A percentile compares a stretch with the other conserved stretches of the same genome.
These are phyloP conservation scores for Cottus gobio DNA, from an alignment of 2,113 vertebrate species.

Conservation along the genomic window DNA sequence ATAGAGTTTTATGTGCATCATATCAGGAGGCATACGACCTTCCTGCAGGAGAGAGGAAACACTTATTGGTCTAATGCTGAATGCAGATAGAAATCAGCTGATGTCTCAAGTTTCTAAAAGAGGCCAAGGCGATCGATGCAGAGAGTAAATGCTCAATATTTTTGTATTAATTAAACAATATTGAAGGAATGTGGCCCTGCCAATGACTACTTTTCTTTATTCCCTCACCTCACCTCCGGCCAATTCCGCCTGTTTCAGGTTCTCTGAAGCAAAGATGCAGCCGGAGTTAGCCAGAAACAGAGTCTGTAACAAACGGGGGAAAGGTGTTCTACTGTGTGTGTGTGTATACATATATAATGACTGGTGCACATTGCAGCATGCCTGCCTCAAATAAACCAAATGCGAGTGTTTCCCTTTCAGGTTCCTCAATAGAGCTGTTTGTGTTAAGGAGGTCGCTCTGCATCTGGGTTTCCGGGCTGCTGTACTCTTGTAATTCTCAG, in stretches of 20 bases:
- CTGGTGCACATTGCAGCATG: background rate
- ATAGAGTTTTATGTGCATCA: background rate
- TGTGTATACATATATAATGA: too few species aligned
- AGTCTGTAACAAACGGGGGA: background rate
- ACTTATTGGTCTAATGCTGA: background rate
- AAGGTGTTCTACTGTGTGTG: too few species aligned
- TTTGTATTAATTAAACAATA: background rate
- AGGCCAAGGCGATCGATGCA: background rate
- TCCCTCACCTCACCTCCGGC: background rate
- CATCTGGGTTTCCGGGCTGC: conserved; percentile 6
- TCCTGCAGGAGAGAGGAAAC: conserved; percentile 25
- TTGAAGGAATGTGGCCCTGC: background rate
- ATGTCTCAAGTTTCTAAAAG: conserved; percentile 7
- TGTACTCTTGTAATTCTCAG: conserved; percentile 6
- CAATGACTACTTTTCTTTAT: background rate
- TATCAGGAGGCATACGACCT: conserved; percentile 5
- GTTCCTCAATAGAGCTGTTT: background rate
- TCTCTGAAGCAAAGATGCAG: background rate
- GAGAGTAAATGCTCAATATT: background rate
- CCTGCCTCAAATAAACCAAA: background rate
- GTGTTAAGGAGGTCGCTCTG: background rate
- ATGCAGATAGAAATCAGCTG: background rate
- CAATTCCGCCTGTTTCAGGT: background rate
- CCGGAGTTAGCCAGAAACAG: background rate
- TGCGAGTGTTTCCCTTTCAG: background rate